Conservation (phyloP, 2,113 vertebrate species). For the Tachycineta bicolor region DNA sequence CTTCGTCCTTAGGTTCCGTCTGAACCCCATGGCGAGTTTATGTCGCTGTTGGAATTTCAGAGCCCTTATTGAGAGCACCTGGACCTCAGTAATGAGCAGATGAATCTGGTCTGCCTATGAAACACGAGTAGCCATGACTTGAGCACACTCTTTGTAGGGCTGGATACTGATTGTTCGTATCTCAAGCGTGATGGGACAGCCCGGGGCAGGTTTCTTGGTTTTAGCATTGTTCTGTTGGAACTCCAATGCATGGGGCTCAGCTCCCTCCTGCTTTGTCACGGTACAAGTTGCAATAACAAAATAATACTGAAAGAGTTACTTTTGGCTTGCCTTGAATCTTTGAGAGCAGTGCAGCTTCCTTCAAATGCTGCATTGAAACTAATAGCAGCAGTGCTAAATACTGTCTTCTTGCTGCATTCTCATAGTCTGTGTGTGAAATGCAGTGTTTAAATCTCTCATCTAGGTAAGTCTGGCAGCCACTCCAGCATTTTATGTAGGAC, state of each 20-base stretch:
- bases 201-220: neutral
- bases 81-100: neutral
- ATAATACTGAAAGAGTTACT: neutral
- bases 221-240: neutral
- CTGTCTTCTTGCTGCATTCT: neutral
- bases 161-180: neutral
- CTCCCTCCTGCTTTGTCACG: neutral
- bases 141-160: neutral
- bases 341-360: neutral
- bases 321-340: neutral
- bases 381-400: neutral
- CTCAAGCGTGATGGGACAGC: neutral
- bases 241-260: neutral
- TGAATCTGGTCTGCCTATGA: neutral
- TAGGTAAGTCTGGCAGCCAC: neutral
- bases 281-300: neutral
- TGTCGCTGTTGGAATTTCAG: neutral
- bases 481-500: neutral
- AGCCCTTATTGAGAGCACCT: neutral
- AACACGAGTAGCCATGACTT: fast-evolving
- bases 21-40: neutral
- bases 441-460: neutral
- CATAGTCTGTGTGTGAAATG: neutral
- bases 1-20: neutral
- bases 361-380: neutral